Evolutionary conservation across 2,113 vertebrate species (phyloP).

Genomic region (Meriones unguiculatus): DNA sequence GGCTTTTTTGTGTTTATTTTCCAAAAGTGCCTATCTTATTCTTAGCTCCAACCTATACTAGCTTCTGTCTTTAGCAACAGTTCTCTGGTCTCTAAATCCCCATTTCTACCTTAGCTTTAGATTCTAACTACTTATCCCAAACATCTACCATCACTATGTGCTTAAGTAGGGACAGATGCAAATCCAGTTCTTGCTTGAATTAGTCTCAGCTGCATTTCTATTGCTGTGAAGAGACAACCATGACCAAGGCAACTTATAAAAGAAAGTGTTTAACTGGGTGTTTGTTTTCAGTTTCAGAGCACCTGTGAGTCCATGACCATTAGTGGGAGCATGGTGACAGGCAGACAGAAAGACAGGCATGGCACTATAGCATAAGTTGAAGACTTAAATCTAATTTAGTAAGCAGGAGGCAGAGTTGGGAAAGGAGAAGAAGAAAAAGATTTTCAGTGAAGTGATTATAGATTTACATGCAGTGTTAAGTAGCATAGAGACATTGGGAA

Average conservation of each 20-base stretch:
- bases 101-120: not conserved
- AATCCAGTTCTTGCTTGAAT: not conserved
- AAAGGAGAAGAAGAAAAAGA: not conserved
- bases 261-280: not conserved
- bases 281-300: not conserved
- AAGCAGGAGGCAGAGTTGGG: not conserved
- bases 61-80: constrained; percentile 3
- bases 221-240: not conserved
- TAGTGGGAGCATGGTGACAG: not conserved
- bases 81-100: constrained; percentile 31
- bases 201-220: not conserved
- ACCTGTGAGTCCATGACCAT: not conserved
- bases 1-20: constrained; percentile 10
- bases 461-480: not conserved
- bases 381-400: not conserved
- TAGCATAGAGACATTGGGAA: constrained; percentile 1
- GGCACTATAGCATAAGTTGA: not conserved
- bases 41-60: constrained; percentile 18
- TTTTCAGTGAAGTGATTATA: not conserved
- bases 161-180: not conserved
- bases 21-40: constrained; percentile 41
- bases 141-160: constrained; percentile 26
- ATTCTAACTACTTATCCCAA: not conserved
- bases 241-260: not conserved
- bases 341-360: not conserved